Evolutionary conservation across 2,113 vertebrate species (phyloP), one percentile per base, ranked within the genome.

Genomic region (Pavo muticus): DNA sequence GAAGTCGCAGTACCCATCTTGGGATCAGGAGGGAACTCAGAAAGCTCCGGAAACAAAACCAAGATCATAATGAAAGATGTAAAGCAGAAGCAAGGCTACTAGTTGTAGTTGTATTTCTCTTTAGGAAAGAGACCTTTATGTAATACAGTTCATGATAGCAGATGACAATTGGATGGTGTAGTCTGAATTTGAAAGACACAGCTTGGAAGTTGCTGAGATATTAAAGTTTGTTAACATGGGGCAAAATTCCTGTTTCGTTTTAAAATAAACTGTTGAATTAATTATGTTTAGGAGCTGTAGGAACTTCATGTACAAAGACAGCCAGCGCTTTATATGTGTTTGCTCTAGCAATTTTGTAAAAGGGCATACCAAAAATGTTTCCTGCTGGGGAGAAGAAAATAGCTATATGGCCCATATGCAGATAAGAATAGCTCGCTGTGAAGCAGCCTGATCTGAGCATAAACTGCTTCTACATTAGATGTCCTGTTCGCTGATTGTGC

Each of bases 361-460:
- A 70, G 29, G 35, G 6, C 27, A 6, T 69, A 37, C 14, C 10
- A 5, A 1, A 75, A 60, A 14, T 61, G 5, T 57, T 77, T 79
- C 42, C 47, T 68, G 3, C 32, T 56, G 32, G 29, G 29, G 87
- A 68, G 30, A 10, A 48, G 67, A 68, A 71, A 10, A 40, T 29
- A 79, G 23, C 40, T 78, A 6, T 14, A 19, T 27, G 2, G 77
- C 56, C 83, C 11, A 18, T 78, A 67, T 63, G 57, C 30, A 78
- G 88, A 88, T 65, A 91, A 76, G 81, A 54, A n/a, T 0, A 57
- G n/a, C 20, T 84, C 77, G 48, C 35, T 78, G 56, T 91, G 72
- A 85, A 95, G 84, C 59, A 54, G 4, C 40, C 21, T 94, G 54
- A 90, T 90, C 63, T 88, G 70, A 59, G 20, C 21, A 44, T 79